A percentile compares a stretch with the other conserved stretches of the same genome.
Evolutionary conservation across 2,888 invertebrate genomes (phyloP).

Genomic region (Oeneis ivallda): DNA sequence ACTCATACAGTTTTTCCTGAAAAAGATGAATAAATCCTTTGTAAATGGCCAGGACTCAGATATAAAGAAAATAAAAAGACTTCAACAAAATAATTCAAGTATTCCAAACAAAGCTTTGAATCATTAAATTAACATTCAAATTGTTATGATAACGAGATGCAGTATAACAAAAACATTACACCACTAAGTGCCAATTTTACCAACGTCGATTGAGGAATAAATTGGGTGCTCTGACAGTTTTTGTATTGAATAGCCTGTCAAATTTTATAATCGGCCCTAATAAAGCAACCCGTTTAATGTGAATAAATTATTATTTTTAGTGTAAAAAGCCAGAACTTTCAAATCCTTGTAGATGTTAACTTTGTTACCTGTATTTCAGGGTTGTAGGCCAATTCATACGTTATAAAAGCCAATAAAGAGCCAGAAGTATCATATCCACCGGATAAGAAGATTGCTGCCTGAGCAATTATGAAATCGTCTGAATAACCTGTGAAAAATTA

Average conservation of each 20-base stretch:
- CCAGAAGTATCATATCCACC: constrained; percentile 41
- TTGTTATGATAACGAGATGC: too few relatives aligned
- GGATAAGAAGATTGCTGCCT: constrained; percentile 38
- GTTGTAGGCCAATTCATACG: constrained; percentile 37
- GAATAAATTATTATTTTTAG: neutral
- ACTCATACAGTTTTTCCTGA: constrained; percentile 44
- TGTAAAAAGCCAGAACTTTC: too few relatives aligned
- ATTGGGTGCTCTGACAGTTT: too few relatives aligned
- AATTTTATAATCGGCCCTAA: too few relatives aligned
- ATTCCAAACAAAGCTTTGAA: neutral
- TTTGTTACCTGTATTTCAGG: constrained; percentile 38
- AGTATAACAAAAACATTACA: too few relatives aligned
- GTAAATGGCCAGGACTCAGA: too few relatives aligned
- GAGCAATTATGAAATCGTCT: constrained; percentile 38
- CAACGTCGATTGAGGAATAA: too few relatives aligned
- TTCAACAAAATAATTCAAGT: neutral
- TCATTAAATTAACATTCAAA: neutral
- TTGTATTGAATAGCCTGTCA: too few relatives aligned
- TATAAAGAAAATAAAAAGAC: neutral
- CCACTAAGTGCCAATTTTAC: too few relatives aligned
- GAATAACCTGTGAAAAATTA: constrained; percentile 25
- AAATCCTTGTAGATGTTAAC: too few relatives aligned
- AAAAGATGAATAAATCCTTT: constrained; percentile 36
- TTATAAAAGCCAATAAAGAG: constrained; percentile 26
- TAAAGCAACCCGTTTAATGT: too few relatives aligned